Conservation (phyloP, 1,140 invertebrate genomes). For the Zaprionus capensis region DNA sequence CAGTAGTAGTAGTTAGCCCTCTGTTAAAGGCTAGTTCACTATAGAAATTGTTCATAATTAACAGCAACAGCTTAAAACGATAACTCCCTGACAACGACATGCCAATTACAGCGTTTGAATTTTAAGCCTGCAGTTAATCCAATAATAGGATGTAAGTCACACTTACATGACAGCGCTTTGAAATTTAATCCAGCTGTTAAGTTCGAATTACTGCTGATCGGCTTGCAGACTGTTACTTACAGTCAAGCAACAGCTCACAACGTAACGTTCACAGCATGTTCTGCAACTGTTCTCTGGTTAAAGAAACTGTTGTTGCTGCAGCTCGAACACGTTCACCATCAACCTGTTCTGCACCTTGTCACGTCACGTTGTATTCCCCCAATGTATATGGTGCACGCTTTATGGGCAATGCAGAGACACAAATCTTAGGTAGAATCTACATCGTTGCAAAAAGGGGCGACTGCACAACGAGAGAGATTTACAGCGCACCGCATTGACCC, state of each 20-base stretch:
- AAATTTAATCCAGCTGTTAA: neutral
- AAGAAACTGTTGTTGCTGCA: neutral
- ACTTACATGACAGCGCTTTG: neutral
- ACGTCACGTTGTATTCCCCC: slow-evolving; percentile 11
- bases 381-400: slow-evolving; percentile 12
- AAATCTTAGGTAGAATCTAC: slow-evolving; percentile 14
- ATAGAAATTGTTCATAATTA: neutral
- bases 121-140: no score
- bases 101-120: neutral
- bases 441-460: neutral
- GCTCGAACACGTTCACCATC: neutral
- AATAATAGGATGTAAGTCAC: neutral
- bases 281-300: neutral
- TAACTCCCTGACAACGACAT: neutral
- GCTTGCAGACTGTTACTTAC: neutral
- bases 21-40: no score
- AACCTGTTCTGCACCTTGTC: neutral
- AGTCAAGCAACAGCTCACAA: neutral
- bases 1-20: no score
- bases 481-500: slow-evolving; percentile 40
- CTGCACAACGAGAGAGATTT: slow-evolving; percentile 25
- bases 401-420: slow-evolving; percentile 21
- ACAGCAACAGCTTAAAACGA: neutral
- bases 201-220: neutral
- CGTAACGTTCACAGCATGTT: neutral